Evolutionary conservation across 2,797 vertebrate genomes (phyloP).

Genomic region (Psittacula derbiana): DNA sequence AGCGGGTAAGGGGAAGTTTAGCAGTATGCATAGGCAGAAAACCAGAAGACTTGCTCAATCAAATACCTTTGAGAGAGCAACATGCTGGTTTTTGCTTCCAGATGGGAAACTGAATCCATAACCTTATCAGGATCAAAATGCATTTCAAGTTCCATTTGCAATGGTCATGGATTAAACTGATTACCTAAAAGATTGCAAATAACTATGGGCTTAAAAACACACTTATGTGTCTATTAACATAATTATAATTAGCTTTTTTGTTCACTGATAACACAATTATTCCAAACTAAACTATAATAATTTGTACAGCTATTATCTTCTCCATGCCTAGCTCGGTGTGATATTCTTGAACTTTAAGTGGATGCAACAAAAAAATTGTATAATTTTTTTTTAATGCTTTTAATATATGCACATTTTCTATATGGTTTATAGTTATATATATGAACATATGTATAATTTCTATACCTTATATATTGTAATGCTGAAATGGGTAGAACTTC

Average conservation of each 20-base stretch:
- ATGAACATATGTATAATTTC: neutral
- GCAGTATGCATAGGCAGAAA: neutral
- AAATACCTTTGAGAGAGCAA: neutral
- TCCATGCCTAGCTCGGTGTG: neutral
- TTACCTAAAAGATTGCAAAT: neutral
- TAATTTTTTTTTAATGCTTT: neutral
- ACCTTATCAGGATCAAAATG: constrained; percentile 8
- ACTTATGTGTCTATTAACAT: neutral
- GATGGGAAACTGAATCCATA: neutral
- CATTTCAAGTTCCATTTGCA: neutral
- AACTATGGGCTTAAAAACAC: neutral
- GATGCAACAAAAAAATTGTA: neutral
- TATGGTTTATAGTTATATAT: neutral
- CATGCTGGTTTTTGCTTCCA: neutral
- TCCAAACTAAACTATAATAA: neutral
- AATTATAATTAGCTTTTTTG: neutral
- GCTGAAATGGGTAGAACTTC: neutral
- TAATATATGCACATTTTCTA: neutral
- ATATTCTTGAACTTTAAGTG: neutral
- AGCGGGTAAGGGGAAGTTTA: neutral
- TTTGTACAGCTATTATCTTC: neutral
- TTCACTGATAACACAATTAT: neutral
- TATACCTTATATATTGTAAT: neutral
- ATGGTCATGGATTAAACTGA: neutral
- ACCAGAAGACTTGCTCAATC: neutral